A percentile compares a stretch with the other conserved stretches of the same genome.
Evolutionary conservation across 2,797 vertebrate genomes (phyloP).

Genomic region (Rhynchonycteris naso): DNA sequence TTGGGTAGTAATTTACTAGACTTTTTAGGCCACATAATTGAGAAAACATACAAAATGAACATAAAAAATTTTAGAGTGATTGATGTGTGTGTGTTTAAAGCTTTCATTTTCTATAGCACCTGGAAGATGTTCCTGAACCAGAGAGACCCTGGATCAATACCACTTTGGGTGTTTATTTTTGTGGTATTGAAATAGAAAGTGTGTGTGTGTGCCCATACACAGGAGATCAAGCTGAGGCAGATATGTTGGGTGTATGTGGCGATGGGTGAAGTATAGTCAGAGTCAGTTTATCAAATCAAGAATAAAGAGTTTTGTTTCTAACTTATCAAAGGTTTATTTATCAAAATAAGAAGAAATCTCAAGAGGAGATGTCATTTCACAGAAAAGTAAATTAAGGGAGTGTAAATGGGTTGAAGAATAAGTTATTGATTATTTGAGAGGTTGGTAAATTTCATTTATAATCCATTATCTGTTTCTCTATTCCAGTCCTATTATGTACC

Average conservation of each 20-base stretch:
- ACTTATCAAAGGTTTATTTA: neutral
- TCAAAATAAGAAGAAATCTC: neutral
- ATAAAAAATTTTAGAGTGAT: neutral
- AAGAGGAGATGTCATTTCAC: neutral
- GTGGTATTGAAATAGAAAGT: conserved; percentile 11
- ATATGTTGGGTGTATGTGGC: neutral
- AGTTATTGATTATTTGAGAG: neutral
- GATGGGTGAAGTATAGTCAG: neutral
- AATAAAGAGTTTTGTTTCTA: neutral
- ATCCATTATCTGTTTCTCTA: neutral
- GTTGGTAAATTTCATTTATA: neutral
- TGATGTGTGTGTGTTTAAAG: neutral
- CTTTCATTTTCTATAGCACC: neutral
- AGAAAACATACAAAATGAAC: conserved; percentile 14
- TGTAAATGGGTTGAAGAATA: neutral
- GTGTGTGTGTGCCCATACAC: neutral
- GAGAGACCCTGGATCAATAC: neutral
- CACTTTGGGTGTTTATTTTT: neutral
- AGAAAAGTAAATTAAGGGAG: neutral
- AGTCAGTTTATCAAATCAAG: neutral
- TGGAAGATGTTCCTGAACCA: neutral
- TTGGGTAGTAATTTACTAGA: neutral
- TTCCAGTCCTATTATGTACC: neutral
- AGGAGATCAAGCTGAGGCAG: neutral
- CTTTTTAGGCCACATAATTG: neutral